Base-by-base conservation (phyloP, 2,888 invertebrate species). In the Zygogramma bicolorata region DNA sequence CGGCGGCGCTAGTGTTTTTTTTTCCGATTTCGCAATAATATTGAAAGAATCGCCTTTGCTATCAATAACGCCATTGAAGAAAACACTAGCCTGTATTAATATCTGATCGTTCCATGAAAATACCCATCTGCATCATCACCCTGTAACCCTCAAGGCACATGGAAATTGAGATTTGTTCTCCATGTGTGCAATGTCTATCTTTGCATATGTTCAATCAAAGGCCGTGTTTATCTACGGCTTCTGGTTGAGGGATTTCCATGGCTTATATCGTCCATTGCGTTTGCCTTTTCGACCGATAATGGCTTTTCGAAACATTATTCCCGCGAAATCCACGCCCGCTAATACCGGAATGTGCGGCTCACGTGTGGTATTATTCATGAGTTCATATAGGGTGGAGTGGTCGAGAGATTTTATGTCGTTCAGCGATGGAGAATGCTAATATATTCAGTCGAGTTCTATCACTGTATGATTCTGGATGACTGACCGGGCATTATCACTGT, bases 211-310 rank as follows among this genome's bases (percentile, higher is more conserved):
- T 63, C 63, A 63, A 62, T 68, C 62, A 68, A 61, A 62, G 68
- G 49, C 25, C 18, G 46, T 38, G 63, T 63, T 69, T 69, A 69
- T 69, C 62, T 69, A 58, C 34, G 57, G 69, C 58, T 69, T 63
- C 63, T 53, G 49, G 69, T 53, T 59, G 58, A 70, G 58, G 65
- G 65, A 70, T 70, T 69, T 69, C 49, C 69, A 62, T 31, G 53
- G 69, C 63, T 69, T 63, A 69, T 49, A 68, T 66, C 66, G 29
- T 42, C 49, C 60, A 68, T 49, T 60, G 63, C 62, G 62, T 63
- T 65, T 69, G 69, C 58, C 70, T 70, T 70, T 70, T 65, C 70
- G 60, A 46, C 70, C 70, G 70, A 65, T 70, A 70, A 70, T 65
- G 65, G 70, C 65, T 70, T 70, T 70, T 65, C 65, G 70, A 65